A percentile compares a stretch with the other conserved stretches of the same genome.
These are phyloP conservation scores for Pogonocichla stellata DNA, from an alignment of 2,113 vertebrate species.

Conservation along the genomic window DNA sequence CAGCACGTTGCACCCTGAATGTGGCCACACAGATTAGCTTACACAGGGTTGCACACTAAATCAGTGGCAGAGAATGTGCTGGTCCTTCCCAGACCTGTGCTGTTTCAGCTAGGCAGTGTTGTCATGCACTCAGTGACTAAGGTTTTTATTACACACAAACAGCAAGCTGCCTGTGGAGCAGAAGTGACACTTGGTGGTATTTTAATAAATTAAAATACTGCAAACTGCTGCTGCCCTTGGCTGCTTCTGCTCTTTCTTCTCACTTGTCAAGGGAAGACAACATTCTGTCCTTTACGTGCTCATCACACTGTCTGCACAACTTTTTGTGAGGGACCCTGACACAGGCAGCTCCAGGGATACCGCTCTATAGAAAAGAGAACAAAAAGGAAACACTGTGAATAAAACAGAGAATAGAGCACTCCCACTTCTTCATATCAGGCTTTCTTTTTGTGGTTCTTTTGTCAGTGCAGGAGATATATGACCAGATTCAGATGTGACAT, in stretches of 20 bases:
- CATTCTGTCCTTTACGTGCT: neutral
- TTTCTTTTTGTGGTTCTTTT: neutral
- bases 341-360: neutral
- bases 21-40: neutral
- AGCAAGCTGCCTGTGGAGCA: slow-evolving; percentile 38
- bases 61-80: neutral
- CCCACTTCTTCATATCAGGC: neutral
- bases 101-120: neutral
- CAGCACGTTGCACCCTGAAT: neutral
- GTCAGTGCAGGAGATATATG: neutral
- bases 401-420: neutral
- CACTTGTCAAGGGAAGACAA: slow-evolving; percentile 20
- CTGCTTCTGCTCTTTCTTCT: slow-evolving; percentile 13
- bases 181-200: slow-evolving; percentile 55
- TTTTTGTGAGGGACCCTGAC: slow-evolving; percentile 1
- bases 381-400: neutral
- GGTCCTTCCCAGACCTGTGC: neutral
- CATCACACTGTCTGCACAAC: neutral
- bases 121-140: neutral
- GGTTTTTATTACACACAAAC: slow-evolving; percentile 16
- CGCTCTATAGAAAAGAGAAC: neutral
- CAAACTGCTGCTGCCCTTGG: slow-evolving; percentile 27
- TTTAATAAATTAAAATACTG: slow-evolving; percentile 50
- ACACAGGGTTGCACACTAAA: neutral
- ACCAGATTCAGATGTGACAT: neutral